Evolutionary conservation across 2,888 invertebrate species (phyloP), one percentile per base, ranked within the genome.

Genomic region (Drosophila macrospina): DNA sequence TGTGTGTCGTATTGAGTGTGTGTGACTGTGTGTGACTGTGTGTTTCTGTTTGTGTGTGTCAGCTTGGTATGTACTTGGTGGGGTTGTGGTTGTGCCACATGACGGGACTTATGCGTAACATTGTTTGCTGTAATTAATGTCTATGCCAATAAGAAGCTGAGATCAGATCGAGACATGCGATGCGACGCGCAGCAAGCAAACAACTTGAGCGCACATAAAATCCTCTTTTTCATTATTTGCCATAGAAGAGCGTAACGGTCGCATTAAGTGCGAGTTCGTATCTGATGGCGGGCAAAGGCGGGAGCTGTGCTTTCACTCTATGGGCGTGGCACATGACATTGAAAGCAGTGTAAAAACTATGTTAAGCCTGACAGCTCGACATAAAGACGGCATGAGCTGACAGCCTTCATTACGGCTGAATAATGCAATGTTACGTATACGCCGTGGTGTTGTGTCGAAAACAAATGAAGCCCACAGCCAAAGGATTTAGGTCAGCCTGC

Each of bases 251-350:
- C 57, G 70, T 69, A 72, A 76, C 63, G 72, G 69, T 50, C 65
- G 68, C 69, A 80, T 80, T 83, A 86, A 83, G 69, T 77, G 66
- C 50, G 57, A 48, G 52, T 63, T 63, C 36, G 34, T 54, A 57
- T 74, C 60, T 62, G 61, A 50, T 65, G 16, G 16, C 16, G 16
- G 10, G 5, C 10, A 39, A 39, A 39, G 55, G 4, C 13, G 16
- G 11, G 20, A n/a, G 8, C 30, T 41, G 37, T 24, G 45, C 36
- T 65, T 36, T 42, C 26, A 34, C 48, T 41, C 39, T 47, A 44
- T 78, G 66, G 70, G 73, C 63, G 83, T 84, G 84, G 84, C 76
- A 78, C 87, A 87, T 87, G 83, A 84, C 83, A 84, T 84, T 84
- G 83, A 86, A 82, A 72, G 66, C 72, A 32, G 51, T 20, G 20